Percentiles rank a stretch among this genome's conserved stretches.
Conservation (phyloP, 1,140 invertebrate species). For the Caenorhabditis remanei region DNA sequence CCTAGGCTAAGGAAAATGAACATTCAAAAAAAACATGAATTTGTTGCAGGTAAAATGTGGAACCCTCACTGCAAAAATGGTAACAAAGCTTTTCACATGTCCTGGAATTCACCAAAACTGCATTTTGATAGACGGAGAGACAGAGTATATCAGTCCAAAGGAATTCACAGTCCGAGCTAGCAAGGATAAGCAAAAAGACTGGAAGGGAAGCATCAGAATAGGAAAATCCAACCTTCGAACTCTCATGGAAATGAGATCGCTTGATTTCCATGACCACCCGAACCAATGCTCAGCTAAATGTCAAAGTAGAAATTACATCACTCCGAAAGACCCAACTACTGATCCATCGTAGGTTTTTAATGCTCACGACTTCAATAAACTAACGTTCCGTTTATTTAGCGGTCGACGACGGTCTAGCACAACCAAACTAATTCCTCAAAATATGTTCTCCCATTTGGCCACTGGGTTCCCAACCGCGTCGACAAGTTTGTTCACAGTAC, state of each 20-base stretch:
- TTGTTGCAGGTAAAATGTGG: conserved; percentile 78
- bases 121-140: conserved; percentile 77
- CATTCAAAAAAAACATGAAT: background rate
- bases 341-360: conserved; percentile 8
- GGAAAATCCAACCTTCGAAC: conserved; percentile 78
- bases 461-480: background rate
- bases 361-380: background rate
- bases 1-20: background rate
- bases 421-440: conserved; percentile 14
- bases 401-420: conserved; percentile 26
- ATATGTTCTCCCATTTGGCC: conserved; percentile 23
- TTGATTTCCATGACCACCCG: conserved; percentile 78
- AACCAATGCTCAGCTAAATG: conserved; percentile 78
- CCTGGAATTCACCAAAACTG: conserved; percentile 79
- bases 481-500: conserved; percentile 23
- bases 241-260: conserved; percentile 78
- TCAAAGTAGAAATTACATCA: conserved; percentile 68
- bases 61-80: conserved; percentile 77
- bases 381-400: background rate
- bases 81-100: conserved; percentile 79
- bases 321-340: conserved; percentile 57
- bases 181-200: conserved; percentile 80
- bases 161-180: conserved; percentile 79
- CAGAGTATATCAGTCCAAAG: conserved; percentile 77
- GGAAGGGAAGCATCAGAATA: conserved; percentile 80